Evolutionary conservation across 2,888 invertebrate genomes (phyloP), one percentile per base, ranked within the genome.

Genomic region (Helicoverpa assulta): DNA sequence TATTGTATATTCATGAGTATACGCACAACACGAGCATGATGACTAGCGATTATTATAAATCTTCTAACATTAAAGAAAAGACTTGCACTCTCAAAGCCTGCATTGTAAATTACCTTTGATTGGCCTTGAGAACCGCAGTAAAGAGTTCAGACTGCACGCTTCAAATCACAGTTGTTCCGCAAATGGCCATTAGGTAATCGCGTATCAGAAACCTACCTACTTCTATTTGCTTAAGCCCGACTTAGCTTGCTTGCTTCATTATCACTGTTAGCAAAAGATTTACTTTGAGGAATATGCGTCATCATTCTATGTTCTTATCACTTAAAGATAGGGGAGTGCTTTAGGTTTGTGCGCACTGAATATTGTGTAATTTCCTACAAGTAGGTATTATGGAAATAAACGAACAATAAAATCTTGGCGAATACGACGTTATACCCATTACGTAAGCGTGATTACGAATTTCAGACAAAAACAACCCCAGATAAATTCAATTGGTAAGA

Each of bases 231-330:
- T 52, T 21, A 72, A 61, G 52, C 33, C 18, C 50, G 79, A 69
- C 57, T 64, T 61, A 66, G 66, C 60, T 47, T 56, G 52, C 61
- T 61, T 65, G 53, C 16, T 59, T 33, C 59, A 76, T 54, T 59
- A 72, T 69, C 66, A 29, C 8, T 47, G 67, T 79, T 54, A 72
- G 26, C 67, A 53, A 70, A 54, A 58, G 78, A 69, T 70, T 79
- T 72, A 62, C 37, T 62, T 63, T 43, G 60, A 60, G 55, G 47
- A 63, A 14, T 21, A 56, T 67, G 70, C 70, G 72, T 79, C 80
- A 73, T 70, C 47, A 57, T 37, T 55, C 60, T 63, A 37, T 68
- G 72, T 40, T 64, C 57, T 73, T 66, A 70, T 69, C 66, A 43
- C 51, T 76, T 63, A 40, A 40, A 18, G 21, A 14, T 37, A 21